phyloP scores from a whole-genome alignment of 2,113 vertebrate species.

The Nanger granti region DNA sequence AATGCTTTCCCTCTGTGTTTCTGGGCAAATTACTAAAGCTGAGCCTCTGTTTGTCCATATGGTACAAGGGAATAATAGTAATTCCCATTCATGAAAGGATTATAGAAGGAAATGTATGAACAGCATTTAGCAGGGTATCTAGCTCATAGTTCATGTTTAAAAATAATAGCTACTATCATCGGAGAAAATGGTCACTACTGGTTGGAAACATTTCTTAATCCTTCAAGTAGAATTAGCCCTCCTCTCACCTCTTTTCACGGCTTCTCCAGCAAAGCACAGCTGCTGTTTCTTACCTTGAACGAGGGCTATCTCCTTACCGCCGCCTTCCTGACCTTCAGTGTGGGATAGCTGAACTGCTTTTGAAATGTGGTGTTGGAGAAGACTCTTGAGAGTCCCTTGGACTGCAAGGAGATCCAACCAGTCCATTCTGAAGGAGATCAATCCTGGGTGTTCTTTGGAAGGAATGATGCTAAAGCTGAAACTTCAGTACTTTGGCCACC shows the following conservation, averaged over 20 bases:
- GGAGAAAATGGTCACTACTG: background rate
- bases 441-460: too few relatives aligned
- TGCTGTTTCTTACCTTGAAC: too few relatives aligned
- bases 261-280: too few relatives aligned
- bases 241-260: background rate
- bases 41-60: background rate
- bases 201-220: background rate
- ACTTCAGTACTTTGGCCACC: too few relatives aligned
- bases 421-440: too few relatives aligned
- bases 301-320: too few relatives aligned
- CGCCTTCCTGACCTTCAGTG: too few relatives aligned
- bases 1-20: background rate
- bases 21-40: background rate
- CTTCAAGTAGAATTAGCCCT: background rate
- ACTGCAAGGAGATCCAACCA: too few relatives aligned
- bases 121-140: background rate
- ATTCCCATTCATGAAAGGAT: background rate
- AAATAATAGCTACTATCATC: background rate
- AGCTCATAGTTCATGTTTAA: background rate
- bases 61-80: background rate
- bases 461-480: too few relatives aligned
- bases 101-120: background rate
- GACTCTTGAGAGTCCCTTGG: too few relatives aligned
- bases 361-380: too few relatives aligned
- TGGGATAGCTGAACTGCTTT: too few relatives aligned